Evolutionary conservation across 2,888 invertebrate genomes (phyloP), one percentile per base, ranked within the genome.

Genomic region (Caenorhabditis imperialis): DNA sequence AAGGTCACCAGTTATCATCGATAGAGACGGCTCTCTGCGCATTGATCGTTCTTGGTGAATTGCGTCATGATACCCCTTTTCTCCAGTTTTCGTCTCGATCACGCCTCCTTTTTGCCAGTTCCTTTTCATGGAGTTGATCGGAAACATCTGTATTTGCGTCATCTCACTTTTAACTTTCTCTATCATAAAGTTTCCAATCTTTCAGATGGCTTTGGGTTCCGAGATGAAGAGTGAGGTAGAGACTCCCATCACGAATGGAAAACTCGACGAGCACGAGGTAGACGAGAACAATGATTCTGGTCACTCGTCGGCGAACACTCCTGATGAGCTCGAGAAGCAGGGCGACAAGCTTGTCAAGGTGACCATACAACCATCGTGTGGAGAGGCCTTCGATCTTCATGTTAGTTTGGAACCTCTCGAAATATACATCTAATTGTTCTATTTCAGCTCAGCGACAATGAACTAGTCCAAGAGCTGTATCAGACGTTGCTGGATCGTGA

Each of bases 401-500:
- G 77, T 77, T 30, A 48, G 67, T 51, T 12, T 45, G 0, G 1
- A 6, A 25, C 10, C 2, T 48, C 14, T n/a, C 35, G 23, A 18
- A n/a, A 18, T 14, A 44, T 23, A 7, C 1, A 30, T 20, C 3
- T 25, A 53, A 27, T 30, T 1, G 20, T 4, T 30, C 20, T 57
- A 79, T 53, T 72, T 80, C 77, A 93, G 93, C 94, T 98, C 47
- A 96, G 95, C 22, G 95, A 96, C 88, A 95, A 96, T 93, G 96
- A 99, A 89, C 90, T 99, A 79, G 97, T 99, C 1, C 92, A 93
- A 90, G 99, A 99, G 91, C 96, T 99, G 74, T 97, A 98, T 89
- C 98, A 99, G 90, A 91, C 98, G 76, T 90, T 99, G 53, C 96
- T 98, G 94, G 99, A 99, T 89, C 92, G 97, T 25, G 99, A 99